Evolutionary conservation across 2,113 vertebrate genomes (phyloP), one percentile per base, ranked within the genome.

Genomic region (Notarius lentiginosus): DNA sequence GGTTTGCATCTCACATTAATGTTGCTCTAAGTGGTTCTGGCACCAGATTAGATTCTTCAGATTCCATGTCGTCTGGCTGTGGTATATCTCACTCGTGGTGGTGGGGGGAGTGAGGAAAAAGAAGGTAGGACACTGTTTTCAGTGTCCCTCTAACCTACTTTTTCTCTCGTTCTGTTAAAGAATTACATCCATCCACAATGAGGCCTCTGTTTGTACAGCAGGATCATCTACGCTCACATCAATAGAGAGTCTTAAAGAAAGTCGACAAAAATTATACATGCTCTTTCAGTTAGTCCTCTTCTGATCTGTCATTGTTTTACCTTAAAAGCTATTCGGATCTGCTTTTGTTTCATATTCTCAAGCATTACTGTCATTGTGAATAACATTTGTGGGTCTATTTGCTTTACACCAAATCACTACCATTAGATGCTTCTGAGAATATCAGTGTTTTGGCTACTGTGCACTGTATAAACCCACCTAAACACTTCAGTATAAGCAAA

Each of bases 11-110:
- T 56, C 51, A 51, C 73, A 82, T 88, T 84, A 84, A 68, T 79
- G 56, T 68, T 85, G 4, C 88, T 80, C 79, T 85, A 84, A 89
- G 56, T 82, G 80, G 60, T 82, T 87, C 83, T 84, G 89, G 90
- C 86, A 90, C 88, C 84, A 86, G 86, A 87, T 88, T 85, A 90
- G 81, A 90, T 90, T 91, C 87, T 60, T 89, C 66, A 61, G 84
- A 91, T 91, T 90, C 90, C 73, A 81, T 49, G 58, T 76, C 73
- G 87, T 89, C 90, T 91, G 89, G 65, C 76, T 4, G 41, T 6
- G 51, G 41, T 83, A 34, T 76, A 86, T 76, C 85, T 89, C n/a
- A 24, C 73, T 86, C 24, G 51, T 30, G 41, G 27, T 68, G 73
- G 47, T 53, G 58, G 30, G 2, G 14, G 30, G 27, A 56, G 55